Evolutionary conservation across 1,140 invertebrate genomes (phyloP), one percentile per base, ranked within the genome.

Genomic region (Helicorthomorpha holstii): DNA sequence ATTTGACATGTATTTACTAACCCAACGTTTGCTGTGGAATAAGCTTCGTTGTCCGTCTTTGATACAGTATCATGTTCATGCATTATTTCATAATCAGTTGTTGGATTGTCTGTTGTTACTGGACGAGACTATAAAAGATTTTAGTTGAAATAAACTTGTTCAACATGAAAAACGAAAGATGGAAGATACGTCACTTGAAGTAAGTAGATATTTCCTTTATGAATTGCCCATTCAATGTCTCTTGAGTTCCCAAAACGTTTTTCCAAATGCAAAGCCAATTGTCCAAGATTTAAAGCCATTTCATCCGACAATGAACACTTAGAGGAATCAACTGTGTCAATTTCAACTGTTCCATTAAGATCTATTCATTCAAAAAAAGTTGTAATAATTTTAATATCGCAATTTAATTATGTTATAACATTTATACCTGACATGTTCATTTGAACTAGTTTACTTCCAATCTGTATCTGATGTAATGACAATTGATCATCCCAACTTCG

Each of bases 371-470:
- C 29, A 34, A 7, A 34, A 34, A 34, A 7, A 34, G 7, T 34
- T 7, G 29, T 7, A 7, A 16, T 7, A 16, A 7, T 34, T 34
- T 16, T 34, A 34, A 34, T 34, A 16, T 16, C 16, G 7, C 16
- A 34, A 34, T 34, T 7, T 34, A 34, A 34, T 7, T 7, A 34
- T 7, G 16, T 7, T 34, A 34, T 16, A 34, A 16, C 16, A 34
- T n/a, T n/a, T n/a, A 7, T 46, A 10, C 44, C 44, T 46, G 19
- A 12, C 44, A 10, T 10, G 7, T 22, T 19, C 12, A 7, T 46
- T 46, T 46, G 19, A 21, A 46, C 7, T 12, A 7, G 64, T 64
- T 83, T 83, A 1, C 65, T 64, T 0, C 81, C 81, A 1, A 78
- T 53, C 3, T 61, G 63, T 25, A 67, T 71, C 7, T 65, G 63